A percentile compares a stretch with the other conserved stretches of the same genome.
phyloP scores from a whole-genome alignment of 2,888 invertebrate species.

The Beris chalybata region DNA sequence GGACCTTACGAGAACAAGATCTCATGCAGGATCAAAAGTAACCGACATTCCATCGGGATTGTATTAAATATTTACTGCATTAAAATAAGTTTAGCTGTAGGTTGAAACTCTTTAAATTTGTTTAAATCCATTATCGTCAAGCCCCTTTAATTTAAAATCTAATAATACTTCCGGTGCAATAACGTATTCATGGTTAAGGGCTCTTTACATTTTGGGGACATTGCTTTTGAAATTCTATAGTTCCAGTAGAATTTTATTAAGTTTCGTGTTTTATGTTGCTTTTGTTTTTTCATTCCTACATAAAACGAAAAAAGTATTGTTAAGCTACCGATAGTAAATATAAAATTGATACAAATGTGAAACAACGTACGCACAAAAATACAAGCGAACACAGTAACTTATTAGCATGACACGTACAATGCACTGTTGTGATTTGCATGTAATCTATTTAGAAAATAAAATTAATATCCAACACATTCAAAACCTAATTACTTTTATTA shows the following conservation, averaged over 20 bases:
- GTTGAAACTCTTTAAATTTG: too few species aligned
- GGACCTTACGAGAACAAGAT: constrained; percentile 47
- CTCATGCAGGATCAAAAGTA: constrained; percentile 62
- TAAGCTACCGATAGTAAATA: too few species aligned
- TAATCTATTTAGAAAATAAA: too few species aligned
- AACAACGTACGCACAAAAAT: too few species aligned
- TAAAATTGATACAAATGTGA: too few species aligned
- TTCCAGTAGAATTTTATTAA: constrained; percentile 38
- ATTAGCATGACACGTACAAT: too few species aligned
- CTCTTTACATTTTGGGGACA: constrained; percentile 29
- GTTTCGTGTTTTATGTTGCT: constrained; percentile 14
- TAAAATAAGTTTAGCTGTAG: neutral
- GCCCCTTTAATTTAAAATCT: neutral
- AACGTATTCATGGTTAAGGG: constrained; percentile 31
- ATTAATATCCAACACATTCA: too few species aligned
- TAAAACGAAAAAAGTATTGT: too few species aligned
- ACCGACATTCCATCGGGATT: constrained; percentile 75
- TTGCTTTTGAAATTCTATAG: constrained; percentile 38
- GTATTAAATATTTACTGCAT: constrained; percentile 56
- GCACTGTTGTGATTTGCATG: too few species aligned
- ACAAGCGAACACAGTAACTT: too few species aligned
- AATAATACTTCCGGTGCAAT: constrained; percentile 34
- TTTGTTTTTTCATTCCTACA: too few species aligned
- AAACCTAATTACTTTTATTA: too few species aligned
- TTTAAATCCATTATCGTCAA: neutral